Conservation (phyloP, 2,888 invertebrate genomes). For the Drosophila quinaria region DNA sequence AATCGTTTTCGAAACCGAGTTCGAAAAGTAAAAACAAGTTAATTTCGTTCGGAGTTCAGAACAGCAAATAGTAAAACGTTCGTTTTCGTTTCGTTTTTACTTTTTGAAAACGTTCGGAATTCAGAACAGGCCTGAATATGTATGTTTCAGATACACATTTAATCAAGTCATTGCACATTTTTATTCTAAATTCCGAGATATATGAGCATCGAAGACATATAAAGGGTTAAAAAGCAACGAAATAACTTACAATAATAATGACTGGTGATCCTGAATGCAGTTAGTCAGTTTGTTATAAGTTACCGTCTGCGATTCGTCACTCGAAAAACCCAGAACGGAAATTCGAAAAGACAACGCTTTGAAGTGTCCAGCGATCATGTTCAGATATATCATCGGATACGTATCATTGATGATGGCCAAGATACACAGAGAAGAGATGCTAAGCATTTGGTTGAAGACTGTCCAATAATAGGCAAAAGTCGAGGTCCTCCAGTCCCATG, state of each 20-base stretch:
- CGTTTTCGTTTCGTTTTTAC: too few relatives aligned
- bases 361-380: slow-evolving; percentile 76
- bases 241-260: slow-evolving; percentile 66
- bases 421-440: slow-evolving; percentile 36
- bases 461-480: slow-evolving; percentile 14
- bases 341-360: slow-evolving; percentile 73
- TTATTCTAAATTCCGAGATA: too few relatives aligned
- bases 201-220: too few relatives aligned
- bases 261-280: slow-evolving; percentile 80
- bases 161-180: too few relatives aligned
- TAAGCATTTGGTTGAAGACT: slow-evolving; percentile 31
- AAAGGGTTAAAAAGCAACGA: neutral
- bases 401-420: slow-evolving; percentile 66
- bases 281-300: slow-evolving; percentile 38
- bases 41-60: too few relatives aligned
- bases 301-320: neutral
- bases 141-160: too few relatives aligned
- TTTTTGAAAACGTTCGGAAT: too few relatives aligned
- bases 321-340: slow-evolving; percentile 8
- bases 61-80: too few relatives aligned
- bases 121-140: too few relatives aligned
- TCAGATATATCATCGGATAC: slow-evolving; percentile 77
- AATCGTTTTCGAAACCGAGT: too few relatives aligned
- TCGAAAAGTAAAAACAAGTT: too few relatives aligned
- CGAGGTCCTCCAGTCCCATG: slow-evolving; percentile 71